Conservation (phyloP, 2,888 invertebrate species). For the Adineta ricciae region DNA sequence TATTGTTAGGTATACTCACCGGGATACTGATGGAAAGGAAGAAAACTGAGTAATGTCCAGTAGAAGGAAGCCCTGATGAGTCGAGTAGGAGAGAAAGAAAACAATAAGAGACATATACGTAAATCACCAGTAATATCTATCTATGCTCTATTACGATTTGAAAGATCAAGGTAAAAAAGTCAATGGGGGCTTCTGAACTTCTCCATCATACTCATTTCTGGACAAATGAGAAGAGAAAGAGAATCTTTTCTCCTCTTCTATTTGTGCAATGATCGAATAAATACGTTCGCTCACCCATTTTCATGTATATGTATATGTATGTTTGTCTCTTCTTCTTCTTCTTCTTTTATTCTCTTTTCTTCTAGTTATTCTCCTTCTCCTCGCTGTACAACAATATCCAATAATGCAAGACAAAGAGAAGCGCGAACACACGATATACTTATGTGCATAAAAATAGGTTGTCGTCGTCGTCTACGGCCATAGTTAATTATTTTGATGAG, state of each 20-base stretch:
- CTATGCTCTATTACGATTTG: background rate
- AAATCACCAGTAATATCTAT: too few species aligned
- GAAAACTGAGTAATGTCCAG: background rate
- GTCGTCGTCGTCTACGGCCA: background rate
- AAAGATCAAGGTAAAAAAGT: background rate
- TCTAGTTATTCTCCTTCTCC: background rate
- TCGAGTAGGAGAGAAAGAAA: background rate
- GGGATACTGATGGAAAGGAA: background rate
- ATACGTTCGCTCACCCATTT: background rate
- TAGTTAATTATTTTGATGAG: conserved; percentile 22
- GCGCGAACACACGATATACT: background rate
- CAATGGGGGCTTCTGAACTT: background rate
- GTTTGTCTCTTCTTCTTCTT: background rate
- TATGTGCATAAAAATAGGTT: conserved; percentile 17
- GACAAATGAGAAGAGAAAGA: background rate
- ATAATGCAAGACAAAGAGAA: conserved; percentile 2
- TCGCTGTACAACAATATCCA: conserved; percentile 2
- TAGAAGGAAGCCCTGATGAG: background rate
- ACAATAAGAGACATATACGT: background rate
- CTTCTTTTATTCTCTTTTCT: background rate
- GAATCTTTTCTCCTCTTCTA: background rate
- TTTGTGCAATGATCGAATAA: background rate
- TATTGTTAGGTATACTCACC: background rate
- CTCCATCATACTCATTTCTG: background rate
- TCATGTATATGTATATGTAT: background rate